Percentiles rank a stretch among this genome's conserved stretches.
These are phyloP conservation scores for Oeneis ivallda DNA, from an alignment of 2,888 invertebrate species.

Conservation along the genomic window DNA sequence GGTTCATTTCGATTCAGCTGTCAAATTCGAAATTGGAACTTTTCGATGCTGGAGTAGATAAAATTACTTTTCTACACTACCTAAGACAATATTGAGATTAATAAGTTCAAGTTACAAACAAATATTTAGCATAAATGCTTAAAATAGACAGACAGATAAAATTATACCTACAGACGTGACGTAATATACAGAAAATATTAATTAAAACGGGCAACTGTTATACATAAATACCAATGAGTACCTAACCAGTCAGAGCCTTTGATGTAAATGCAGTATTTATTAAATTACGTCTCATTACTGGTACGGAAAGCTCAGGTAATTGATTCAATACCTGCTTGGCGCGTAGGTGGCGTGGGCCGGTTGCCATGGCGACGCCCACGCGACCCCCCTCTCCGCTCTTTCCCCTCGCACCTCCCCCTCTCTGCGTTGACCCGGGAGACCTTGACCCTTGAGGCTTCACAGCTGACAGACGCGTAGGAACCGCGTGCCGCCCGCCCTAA, in stretches of 20 bases:
- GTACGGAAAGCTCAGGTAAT: slow-evolving; percentile 62
- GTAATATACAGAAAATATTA: background rate
- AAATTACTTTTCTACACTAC: no score
- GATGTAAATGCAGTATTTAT: slow-evolving; percentile 44
- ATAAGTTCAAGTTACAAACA: no score
- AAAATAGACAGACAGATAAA: background rate
- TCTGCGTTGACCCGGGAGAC: slow-evolving; percentile 73
- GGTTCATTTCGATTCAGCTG: no score
- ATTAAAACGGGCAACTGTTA: background rate
- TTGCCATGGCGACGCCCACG: slow-evolving; percentile 75
- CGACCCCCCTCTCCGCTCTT: slow-evolving; percentile 45
- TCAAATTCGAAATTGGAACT: no score
- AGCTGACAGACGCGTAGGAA: slow-evolving; percentile 62
- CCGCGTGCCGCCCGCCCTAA: slow-evolving; percentile 43
- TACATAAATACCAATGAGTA: no score
- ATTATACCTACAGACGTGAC: background rate
- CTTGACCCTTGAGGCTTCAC: slow-evolving; percentile 62
- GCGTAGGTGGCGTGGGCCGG: slow-evolving; percentile 70
- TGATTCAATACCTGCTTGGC: slow-evolving; percentile 71
- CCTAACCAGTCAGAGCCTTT: background rate
- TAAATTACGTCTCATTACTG: slow-evolving; percentile 48
- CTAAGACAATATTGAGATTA: no score
- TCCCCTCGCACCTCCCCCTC: slow-evolving; percentile 35
- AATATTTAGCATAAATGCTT: no score
- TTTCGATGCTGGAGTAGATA: no score